phyloP scores from a whole-genome alignment of 2,888 invertebrate genomes.

The Melieria omissa region DNA sequence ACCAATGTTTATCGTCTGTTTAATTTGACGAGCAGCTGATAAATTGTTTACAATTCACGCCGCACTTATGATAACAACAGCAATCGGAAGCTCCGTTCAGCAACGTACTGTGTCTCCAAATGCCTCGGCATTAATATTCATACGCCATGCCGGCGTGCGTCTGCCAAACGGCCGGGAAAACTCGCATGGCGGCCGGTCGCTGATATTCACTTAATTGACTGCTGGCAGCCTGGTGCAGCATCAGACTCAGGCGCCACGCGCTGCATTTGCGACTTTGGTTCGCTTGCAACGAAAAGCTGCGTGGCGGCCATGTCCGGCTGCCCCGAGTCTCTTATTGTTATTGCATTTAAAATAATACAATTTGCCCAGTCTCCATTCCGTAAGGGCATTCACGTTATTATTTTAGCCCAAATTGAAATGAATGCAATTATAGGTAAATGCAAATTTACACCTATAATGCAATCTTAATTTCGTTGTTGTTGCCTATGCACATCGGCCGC shows the following conservation, averaged over 20 bases:
- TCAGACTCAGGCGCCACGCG: not conserved
- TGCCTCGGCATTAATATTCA: conserved; percentile 18
- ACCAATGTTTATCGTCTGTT: too few relatives aligned
- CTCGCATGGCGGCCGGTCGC: conserved; percentile 13
- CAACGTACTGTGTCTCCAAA: too few relatives aligned
- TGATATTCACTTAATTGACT: conserved; percentile 33
- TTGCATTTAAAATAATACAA: conserved; percentile 27
- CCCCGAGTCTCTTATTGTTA: not conserved
- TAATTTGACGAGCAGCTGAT: too few relatives aligned
- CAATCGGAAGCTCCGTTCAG: too few relatives aligned
- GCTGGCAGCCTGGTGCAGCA: conserved; percentile 29
- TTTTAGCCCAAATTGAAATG: conserved; percentile 30
- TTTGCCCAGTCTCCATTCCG: conserved; percentile 23
- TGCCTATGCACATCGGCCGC: not conserved
- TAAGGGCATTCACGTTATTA: conserved; percentile 16
- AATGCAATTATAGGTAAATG: conserved; percentile 33
- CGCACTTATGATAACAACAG: too few relatives aligned
- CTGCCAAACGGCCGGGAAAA: not conserved
- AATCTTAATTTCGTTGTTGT: conserved; percentile 25
- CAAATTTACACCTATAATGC: conserved; percentile 33
- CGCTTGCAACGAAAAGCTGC: conserved; percentile 11
- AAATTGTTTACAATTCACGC: too few relatives aligned
- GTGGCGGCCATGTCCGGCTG: not conserved
- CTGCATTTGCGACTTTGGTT: too few relatives aligned
- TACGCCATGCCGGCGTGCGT: conserved; percentile 3